These are phyloP conservation scores for Proisotoma minuta DNA, from an alignment of 2,888 invertebrate genomes.

Conservation along the genomic window DNA sequence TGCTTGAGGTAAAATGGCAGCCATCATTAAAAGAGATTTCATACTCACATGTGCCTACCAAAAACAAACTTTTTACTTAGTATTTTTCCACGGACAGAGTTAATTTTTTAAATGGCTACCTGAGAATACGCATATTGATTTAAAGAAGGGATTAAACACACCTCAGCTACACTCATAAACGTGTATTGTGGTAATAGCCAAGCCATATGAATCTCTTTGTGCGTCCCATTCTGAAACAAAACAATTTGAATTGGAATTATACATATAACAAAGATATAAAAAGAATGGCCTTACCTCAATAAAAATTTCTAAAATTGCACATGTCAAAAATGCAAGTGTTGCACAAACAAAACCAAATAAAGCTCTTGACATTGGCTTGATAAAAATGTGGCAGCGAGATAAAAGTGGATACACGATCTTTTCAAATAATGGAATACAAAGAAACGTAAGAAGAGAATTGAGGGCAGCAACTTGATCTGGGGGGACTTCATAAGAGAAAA, in stretches of 20 bases:
- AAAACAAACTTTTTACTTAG: not conserved
- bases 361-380: conserved; percentile 54
- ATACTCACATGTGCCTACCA: not conserved
- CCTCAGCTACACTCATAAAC: not conserved
- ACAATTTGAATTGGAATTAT: not conserved
- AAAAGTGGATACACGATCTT: conserved; percentile 51
- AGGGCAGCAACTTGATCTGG: conserved; percentile 55
- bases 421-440: conserved; percentile 53
- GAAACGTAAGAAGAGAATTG: conserved; percentile 52
- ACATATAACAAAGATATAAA: not conserved
- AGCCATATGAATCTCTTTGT: conserved; percentile 47
- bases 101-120: not conserved
- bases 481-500: conserved; percentile 48
- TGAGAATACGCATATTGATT: not conserved
- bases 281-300: conserved; percentile 49
- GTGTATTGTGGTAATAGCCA: conserved; percentile 54
- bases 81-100: not conserved
- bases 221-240: not conserved
- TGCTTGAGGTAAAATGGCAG: not conserved
- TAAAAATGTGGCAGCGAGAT: conserved; percentile 28
- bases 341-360: conserved; percentile 54
- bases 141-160: not conserved
- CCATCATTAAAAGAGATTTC: not conserved
- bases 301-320: conserved; percentile 58
- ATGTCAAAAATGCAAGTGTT: conserved; percentile 58